Percentiles rank a stretch among this genome's conserved stretches.
Evolutionary conservation across 2,797 vertebrate species (phyloP).

Genomic region (Centroberyx gerrardi): DNA sequence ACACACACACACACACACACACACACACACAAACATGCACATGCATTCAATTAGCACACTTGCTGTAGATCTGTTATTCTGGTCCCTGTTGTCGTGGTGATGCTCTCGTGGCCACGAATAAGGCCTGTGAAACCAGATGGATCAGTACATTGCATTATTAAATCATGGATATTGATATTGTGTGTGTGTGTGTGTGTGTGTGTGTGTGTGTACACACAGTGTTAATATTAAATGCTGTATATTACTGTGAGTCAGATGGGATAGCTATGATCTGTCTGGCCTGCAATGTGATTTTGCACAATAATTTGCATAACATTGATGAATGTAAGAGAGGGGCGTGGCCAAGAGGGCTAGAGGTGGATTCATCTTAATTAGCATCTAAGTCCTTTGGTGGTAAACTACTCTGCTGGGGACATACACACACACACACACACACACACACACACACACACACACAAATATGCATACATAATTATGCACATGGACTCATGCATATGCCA

Average conservation of each 20-base stretch:
- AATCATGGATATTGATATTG: constrained; percentile 95
- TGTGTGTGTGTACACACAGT: constrained; percentile 22
- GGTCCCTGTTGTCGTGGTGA: constrained; percentile 67
- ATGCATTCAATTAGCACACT: constrained; percentile 76
- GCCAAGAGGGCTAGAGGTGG: constrained; percentile 89
- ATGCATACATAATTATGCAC: constrained; percentile 33
- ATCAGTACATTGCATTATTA: constrained; percentile 95
- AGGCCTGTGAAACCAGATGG: constrained; percentile 88
- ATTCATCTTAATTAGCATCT: constrained; percentile 99
- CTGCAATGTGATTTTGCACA: constrained; percentile 85
- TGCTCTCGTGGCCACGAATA: constrained; percentile 64
- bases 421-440: constrained; percentile 11
- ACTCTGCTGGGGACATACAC: constrained; percentile 81
- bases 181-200: constrained; percentile 24
- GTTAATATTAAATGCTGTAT: constrained; percentile 80
- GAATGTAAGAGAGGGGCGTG: constrained; percentile 92
- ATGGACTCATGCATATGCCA: constrained; percentile 12
- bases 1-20: constrained; percentile 19
- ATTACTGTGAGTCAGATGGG: constrained; percentile 92
- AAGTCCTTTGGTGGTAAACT: constrained; percentile 91
- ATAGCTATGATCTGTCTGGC: constrained; percentile 93
- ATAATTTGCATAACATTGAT: constrained; percentile 98
- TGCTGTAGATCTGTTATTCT: constrained; percentile 70
- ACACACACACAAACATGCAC: constrained; percentile 17
- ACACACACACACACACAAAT: constrained; percentile 12